These are phyloP conservation scores for Oryzias celebensis DNA, from an alignment of 2,113 vertebrate species.

Conservation along the genomic window DNA sequence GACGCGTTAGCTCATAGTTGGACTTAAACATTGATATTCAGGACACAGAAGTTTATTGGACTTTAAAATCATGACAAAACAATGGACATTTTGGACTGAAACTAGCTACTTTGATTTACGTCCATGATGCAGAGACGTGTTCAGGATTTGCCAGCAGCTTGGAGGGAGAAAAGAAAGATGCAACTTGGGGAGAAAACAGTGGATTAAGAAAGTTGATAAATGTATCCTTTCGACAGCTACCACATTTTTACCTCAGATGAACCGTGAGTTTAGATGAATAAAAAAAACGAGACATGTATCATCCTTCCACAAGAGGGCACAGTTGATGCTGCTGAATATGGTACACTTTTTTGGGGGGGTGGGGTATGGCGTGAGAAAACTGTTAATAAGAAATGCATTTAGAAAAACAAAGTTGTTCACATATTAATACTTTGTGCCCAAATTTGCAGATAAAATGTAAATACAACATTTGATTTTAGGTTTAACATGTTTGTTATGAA, in stretches of 20 bases:
- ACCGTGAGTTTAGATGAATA: neutral
- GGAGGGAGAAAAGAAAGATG: constrained; percentile 21
- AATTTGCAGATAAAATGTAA: too few relatives aligned
- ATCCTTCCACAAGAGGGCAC: constrained; percentile 78
- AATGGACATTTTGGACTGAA: constrained; percentile 48
- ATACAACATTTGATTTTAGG: too few relatives aligned
- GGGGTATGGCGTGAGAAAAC: too few relatives aligned
- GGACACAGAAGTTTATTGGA: constrained; percentile 30
- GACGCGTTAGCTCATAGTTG: constrained; percentile 55
- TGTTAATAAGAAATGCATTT: too few relatives aligned
- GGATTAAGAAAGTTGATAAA: constrained; percentile 16
- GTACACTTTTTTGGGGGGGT: neutral
- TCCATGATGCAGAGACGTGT: constrained; percentile 45
- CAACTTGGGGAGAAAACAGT: neutral
- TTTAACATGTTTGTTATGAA: too few relatives aligned
- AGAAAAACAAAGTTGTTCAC: too few relatives aligned
- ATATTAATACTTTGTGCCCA: too few relatives aligned
- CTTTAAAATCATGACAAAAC: constrained; percentile 60
- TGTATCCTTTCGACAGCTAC: constrained; percentile 23
- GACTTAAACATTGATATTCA: constrained; percentile 36
- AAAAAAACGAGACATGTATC: constrained; percentile 54
- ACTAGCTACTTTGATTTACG: constrained; percentile 48
- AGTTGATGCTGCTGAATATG: constrained; percentile 51
- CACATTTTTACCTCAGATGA: constrained; percentile 22
- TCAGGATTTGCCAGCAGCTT: constrained; percentile 30